Evolutionary conservation across 2,797 vertebrate genomes (phyloP), one percentile per base, ranked within the genome.

Genomic region (Sebastes trivittatus): DNA sequence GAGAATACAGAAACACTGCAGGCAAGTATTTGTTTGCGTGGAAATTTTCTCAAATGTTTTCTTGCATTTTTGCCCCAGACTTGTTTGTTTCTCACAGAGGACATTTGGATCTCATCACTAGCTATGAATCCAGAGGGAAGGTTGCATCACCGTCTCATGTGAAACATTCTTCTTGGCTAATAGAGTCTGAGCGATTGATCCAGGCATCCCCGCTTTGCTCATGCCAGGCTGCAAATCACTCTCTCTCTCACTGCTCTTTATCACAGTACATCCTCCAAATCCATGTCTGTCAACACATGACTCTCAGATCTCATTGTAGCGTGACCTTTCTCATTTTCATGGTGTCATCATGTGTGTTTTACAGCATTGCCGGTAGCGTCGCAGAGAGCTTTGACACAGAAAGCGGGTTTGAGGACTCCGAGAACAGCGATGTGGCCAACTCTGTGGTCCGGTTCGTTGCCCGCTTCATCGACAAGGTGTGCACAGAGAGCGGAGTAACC

Each of bases 371-470:
- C 66, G 98, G 98, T 74, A 99, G 98, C 6, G 97, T 99, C 67
- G 98, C 98, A 4, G 98, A 99, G 87, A 99, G 98, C 94, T 99
- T 98, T 46, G 98, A 99, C 90, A 99, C 98, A 0, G 98, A 99
- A 91, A 99, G 98, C 49, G 98, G 98, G 0, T 99, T 99, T 86
- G 98, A 99, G 93, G 98, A 99, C 86, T 97, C 98, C 0, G 98
- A 99, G 88, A 99, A 91, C 93, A 98, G 95, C 20, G 98, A 99
- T 22, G 95, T 98, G 61, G 97, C 98, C 64, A 98, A 98, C 22
- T 97, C 97, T 0, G 97, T 98, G 34, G 97, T 97, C 61, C 94
- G 96, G 64, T 99, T 99, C 75, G 97, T 99, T 60, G 97, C 98
- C 5, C 97, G 98, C 63, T 99, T 99, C 94, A 98, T 99, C 68